phyloP scores from a whole-genome alignment of 1,140 invertebrate species.

The Camponotus vicinus region DNA sequence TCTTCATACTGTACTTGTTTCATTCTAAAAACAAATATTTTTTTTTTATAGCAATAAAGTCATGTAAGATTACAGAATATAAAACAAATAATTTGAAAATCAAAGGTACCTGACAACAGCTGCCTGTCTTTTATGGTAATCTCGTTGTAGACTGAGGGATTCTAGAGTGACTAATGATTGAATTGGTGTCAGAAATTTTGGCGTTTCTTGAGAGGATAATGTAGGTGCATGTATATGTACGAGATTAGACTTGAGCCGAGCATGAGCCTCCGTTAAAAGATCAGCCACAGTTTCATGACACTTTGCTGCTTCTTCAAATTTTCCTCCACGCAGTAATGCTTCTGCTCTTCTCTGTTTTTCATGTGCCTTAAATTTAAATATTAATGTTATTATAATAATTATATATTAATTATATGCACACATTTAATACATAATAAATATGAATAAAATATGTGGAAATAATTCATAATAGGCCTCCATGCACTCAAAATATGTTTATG shows the following conservation, averaged over 20 bases:
- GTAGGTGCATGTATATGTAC: slow-evolving; percentile 83
- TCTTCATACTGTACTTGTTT: slow-evolving; percentile 88
- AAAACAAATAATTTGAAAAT: not conserved
- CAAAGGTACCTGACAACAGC: slow-evolving; percentile 82
- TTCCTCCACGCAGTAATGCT: slow-evolving; percentile 86
- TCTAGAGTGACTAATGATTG: slow-evolving; percentile 83
- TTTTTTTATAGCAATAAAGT: not conserved
- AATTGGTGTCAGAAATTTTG: slow-evolving; percentile 69
- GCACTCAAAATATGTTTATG: not conserved
- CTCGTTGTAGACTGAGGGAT: slow-evolving; percentile 88
- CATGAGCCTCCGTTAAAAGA: slow-evolving; percentile 86
- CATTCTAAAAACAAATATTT: slow-evolving; percentile 76
- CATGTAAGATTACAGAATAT: not conserved
- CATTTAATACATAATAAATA: slow-evolving; percentile 1
- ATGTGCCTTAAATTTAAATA: slow-evolving; percentile 86
- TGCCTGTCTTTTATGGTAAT: slow-evolving; percentile 88
- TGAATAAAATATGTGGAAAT: not conserved
- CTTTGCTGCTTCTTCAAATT: slow-evolving; percentile 88
- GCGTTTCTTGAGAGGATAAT: slow-evolving; percentile 56
- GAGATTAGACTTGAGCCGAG: slow-evolving; percentile 76
- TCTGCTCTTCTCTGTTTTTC: slow-evolving; percentile 89
- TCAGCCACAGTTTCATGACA: slow-evolving; percentile 88
- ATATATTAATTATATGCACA: not conserved
- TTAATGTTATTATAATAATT: not conserved
- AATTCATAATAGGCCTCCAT: not conserved